Conservation (phyloP, 2,797 vertebrate genomes). For the Furcifer pardalis region DNA sequence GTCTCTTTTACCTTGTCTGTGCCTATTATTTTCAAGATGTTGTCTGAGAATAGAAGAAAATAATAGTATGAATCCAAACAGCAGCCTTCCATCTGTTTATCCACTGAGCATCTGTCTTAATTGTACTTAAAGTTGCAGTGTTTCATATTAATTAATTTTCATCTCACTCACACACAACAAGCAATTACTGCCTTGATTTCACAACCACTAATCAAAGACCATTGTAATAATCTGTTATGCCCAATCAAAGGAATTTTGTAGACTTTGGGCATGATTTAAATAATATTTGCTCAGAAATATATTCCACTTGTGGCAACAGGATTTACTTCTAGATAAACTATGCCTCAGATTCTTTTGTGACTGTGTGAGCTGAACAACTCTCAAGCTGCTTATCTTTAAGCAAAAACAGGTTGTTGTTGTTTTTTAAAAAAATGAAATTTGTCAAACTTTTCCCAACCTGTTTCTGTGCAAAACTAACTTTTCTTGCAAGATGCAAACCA, state of each 20-base stretch:
- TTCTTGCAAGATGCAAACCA: too few species aligned
- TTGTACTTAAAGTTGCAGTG: neutral
- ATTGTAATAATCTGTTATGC: neutral
- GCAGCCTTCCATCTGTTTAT: neutral
- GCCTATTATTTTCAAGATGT: neutral
- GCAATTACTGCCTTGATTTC: conserved; percentile 2
- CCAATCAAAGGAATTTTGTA: neutral
- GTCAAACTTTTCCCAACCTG: too few species aligned
- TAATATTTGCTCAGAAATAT: neutral
- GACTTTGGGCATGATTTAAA: neutral
- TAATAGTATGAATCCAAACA: neutral
- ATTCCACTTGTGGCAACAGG: neutral
- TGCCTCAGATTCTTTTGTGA: too few species aligned
- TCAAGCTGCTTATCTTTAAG: too few species aligned
- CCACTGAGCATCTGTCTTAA: neutral
- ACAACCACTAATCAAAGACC: neutral
- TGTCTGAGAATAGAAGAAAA: neutral
- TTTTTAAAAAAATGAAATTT: too few species aligned
- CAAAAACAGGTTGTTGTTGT: too few species aligned
- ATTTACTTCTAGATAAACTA: neutral
- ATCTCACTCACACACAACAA: neutral
- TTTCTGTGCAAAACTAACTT: too few species aligned
- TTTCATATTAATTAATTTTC: conserved; percentile 5
- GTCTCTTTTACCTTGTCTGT: neutral
- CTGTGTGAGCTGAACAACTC: too few species aligned